Conservation (phyloP, 2,888 invertebrate species). For the Conops quadrifasciatus region DNA sequence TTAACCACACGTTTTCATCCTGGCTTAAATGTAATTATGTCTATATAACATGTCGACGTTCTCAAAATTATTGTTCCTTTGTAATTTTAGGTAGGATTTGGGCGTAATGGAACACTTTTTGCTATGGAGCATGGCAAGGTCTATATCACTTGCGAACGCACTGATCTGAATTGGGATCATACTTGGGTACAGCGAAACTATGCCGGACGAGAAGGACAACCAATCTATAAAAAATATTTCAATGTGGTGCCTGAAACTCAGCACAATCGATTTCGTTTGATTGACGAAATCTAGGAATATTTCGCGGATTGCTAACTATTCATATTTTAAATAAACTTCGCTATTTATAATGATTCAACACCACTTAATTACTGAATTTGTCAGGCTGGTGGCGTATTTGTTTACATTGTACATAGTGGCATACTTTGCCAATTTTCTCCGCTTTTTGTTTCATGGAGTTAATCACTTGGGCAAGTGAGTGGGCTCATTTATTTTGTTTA, state of each 20-base stretch:
- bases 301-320: not conserved
- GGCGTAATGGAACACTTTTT: constrained; percentile 79
- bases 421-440: too few species aligned
- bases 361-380: too few species aligned
- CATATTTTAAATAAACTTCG: too few species aligned
- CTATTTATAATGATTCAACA: too few species aligned
- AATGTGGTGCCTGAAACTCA: constrained; percentile 83
- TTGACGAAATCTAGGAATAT: constrained; percentile 72
- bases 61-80: not conserved
- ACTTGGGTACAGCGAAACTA: constrained; percentile 76
- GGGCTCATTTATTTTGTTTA: too few species aligned
- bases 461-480: too few species aligned
- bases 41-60: not conserved
- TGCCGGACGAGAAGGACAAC: constrained; percentile 71
- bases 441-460: too few species aligned
- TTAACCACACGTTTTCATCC: constrained; percentile 78
- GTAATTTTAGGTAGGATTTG: constrained; percentile 78
- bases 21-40: constrained; percentile 74
- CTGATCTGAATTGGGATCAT: constrained; percentile 81
- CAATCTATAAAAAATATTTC: constrained; percentile 84
- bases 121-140: constrained; percentile 84
- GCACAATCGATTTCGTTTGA: constrained; percentile 79
- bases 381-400: too few species aligned
- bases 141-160: constrained; percentile 81
- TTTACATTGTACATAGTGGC: too few species aligned